Base-by-base conservation (phyloP, 2,888 invertebrate genomes). In the Tetanocera ferruginea region DNA sequence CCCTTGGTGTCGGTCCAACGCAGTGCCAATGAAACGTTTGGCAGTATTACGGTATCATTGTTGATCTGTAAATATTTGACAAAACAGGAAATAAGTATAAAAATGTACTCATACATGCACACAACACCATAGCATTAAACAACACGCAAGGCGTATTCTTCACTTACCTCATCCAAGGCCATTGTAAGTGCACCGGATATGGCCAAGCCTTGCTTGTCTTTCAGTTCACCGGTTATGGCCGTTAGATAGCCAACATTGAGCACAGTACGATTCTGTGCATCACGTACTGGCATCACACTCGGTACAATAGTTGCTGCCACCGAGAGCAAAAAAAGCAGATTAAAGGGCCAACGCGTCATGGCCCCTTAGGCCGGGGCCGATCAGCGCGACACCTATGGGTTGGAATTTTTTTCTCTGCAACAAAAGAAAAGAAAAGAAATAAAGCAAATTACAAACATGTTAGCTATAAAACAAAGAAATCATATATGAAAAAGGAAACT, bases 121-220 rank as follows among this genome's bases (percentile, higher is more conserved):
- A 11, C 25, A 57, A 69, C 17, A 23, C 25, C 17, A 51, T 17
- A 69, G 62, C 34, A 57, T 37, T 37, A 66, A 57, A 28, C 19
- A 57, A 28, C 19, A 49, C 34, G 66, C 43, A 55, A 49, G 31
- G 25, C 28, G 23, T 14, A 2, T 11, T 23, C 25, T 9, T 3
- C 31, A 76, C 82, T 84, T 86, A 97, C 96, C 92, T 95, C 93
- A 84, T 96, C 94, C 77, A 98, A 92, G 74, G 98, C 98, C 92
- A 95, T 94, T 66, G 96, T 93, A 83, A 98, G 92, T 75, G 98
- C 98, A 77, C 98, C 98, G 74, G 97, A 96, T 86, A 97, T 95
- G 82, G 95, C 93, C 85, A 97, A 92, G 25, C 97, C 97, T 90
- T 96, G 95, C 81, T 95, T 92, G 88, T 94, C 95, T 85, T 93